Evolutionary conservation across 2,113 vertebrate genomes (phyloP), one percentile per base, ranked within the genome.

Genomic region (Rhinichthys klamathensis): DNA sequence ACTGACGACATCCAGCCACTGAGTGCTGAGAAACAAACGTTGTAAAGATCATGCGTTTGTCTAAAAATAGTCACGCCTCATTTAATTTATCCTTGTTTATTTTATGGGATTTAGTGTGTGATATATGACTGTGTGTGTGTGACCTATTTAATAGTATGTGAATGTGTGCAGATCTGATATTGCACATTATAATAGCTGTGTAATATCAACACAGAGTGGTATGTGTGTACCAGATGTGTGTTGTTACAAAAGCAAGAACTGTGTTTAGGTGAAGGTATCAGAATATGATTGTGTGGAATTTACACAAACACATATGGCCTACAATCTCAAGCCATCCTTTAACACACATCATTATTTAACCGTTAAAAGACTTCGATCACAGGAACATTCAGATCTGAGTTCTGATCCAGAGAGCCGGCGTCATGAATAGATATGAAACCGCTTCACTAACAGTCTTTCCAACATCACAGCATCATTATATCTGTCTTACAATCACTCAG

Each of bases 21-120:
- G 67, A 35, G 69, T 21, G 70, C 72, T 13, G 61, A 32, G 27
- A 46, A 77, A 21, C 3, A 2, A 0, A 5, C 18, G n/a, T 0
- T 23, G 38, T 38, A 44, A 44, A 73, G n/a, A 25, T 41, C 83
- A 84, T 56, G 51, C 12, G 44, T 8, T 23, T 51, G 35, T 56
- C 82, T 84, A 76, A 84, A 87, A 82, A 87, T 85, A 87, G 38
- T 3, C 70, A 35, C 60, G 18, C 86, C 49, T 82, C 16, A 35
- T 77, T 87, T 87, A 44, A 44, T 83, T 84, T 54, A n/a, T 54
- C 4, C 60, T 81, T 67, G 46, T 49, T 49, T 49, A 15, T 74
- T 79, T 84, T 56, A 74, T 58, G 60, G 73, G 44, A 23, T 67
- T 74, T 46, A 80, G 69, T 81, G 69, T 58, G 25, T 44, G 73